Base-by-base conservation (phyloP, 37 sponge, comb jelly and placozoan species). In the Axinella damicornis region DNA sequence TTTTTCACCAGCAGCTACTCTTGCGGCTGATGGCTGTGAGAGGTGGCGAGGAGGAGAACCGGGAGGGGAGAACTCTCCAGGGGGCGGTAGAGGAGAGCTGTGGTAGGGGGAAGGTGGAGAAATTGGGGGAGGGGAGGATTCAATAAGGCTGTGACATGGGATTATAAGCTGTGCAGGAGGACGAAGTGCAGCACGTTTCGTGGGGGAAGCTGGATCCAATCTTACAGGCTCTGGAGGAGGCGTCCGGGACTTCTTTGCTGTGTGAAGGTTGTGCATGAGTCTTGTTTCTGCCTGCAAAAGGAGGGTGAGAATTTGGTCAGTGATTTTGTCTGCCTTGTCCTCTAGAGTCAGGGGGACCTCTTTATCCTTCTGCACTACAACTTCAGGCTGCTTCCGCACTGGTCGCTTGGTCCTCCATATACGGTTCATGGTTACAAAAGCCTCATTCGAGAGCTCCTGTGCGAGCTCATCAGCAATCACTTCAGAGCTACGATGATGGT, bases 401-500 rank as follows among this genome's bases (percentile, higher is more conserved):
- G 53, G 69, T 28, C 71, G 72, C 27, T 64, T 83, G 38, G 33
- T 14, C 25, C 39, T 66, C 73, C 81, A 65, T 14, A 79, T 78
- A 64, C 55, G 30, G 64, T 80, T 74, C 72, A 90, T 79, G 2
- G 75, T 79, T 59, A 75, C 69, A 38, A 57, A 80, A 1, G 88
- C 88, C 52, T 86, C 92, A 52, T 86, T 86, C 32, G 82, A 71
- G 56, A 91, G 57, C 55, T 91, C 81, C 72, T 78, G 77, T 34
- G 65, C 87, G 27, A 91, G 58, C 21, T 76, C 88, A 36, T 81
- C 64, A 0, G 71, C 31, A 0, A 83, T 31, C 20, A 24, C 24
- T 13, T 76, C 39, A 2, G 76, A 41, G 46, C 46, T 46, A 9
- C 6, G 46, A 2, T 15, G n/a, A 18, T n/a, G n/a, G 20, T 68